Evolutionary conservation across 2,113 vertebrate species (phyloP).

Genomic region (Dolichallabes microphthalmus): DNA sequence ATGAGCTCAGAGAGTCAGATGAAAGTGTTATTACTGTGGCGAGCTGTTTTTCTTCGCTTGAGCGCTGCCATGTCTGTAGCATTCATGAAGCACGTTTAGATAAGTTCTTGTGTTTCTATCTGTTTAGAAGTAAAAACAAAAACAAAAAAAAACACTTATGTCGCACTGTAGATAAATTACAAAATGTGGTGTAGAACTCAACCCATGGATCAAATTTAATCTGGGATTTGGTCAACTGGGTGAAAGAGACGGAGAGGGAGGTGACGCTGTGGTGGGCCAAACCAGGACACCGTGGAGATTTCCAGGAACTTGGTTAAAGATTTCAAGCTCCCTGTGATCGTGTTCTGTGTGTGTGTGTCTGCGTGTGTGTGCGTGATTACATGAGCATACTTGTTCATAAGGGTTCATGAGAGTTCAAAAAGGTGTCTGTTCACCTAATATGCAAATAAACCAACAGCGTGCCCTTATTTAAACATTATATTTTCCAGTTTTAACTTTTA

Average conservation of each 20-base stretch:
- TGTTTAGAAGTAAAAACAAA: neutral
- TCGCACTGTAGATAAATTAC: neutral
- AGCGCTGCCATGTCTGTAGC: constrained; percentile 8
- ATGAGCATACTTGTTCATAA: neutral
- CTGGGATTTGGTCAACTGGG: constrained; percentile 23
- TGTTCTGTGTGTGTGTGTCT: neutral
- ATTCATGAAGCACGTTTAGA: constrained; percentile 6
- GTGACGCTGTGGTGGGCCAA: constrained; percentile 30
- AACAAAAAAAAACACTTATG: neutral
- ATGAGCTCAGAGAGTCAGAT: constrained; percentile 23
- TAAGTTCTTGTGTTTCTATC: neutral
- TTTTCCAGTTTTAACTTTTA: neutral
- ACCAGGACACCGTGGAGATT: constrained; percentile 40
- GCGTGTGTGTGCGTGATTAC: neutral
- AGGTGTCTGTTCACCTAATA: constrained; percentile 8
- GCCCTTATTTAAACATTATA: neutral
- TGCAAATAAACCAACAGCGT: neutral
- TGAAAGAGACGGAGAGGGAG: constrained; percentile 23
- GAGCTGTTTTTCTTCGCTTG: constrained; percentile 8
- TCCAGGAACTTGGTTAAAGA: constrained; percentile 49
- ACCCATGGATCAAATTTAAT: neutral
- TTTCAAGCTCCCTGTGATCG: constrained; percentile 42
- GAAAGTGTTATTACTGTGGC: constrained; percentile 27
- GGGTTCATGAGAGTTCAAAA: neutral
- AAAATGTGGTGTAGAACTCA: neutral